Evolutionary conservation across 2,888 invertebrate genomes (phyloP).

Genomic region (Cosmia pyralina): DNA sequence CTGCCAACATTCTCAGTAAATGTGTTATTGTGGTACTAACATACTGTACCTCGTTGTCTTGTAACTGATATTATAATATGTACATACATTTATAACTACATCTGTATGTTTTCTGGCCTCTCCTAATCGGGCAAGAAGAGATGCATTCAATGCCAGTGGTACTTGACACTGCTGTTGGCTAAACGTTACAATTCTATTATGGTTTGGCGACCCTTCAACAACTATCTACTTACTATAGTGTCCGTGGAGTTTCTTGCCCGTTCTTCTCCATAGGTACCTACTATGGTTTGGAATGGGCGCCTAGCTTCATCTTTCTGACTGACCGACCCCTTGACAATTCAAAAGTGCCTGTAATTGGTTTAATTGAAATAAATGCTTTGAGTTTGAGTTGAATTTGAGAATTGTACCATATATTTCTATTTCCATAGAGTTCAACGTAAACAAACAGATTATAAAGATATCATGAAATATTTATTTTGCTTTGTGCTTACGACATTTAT

Average conservation of each 20-base stretch:
- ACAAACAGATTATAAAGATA: too few species aligned
- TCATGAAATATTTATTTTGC: not conserved
- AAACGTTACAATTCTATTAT: not conserved
- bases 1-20: slow-evolving; percentile 55
- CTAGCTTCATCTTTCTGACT: too few species aligned
- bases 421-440: too few species aligned
- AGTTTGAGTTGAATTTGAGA: too few species aligned
- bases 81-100: not conserved
- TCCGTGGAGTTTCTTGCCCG: too few species aligned
- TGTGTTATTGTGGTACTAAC: slow-evolving; percentile 47
- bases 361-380: too few species aligned
- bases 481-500: not conserved
- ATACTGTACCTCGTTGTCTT: slow-evolving; percentile 16
- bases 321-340: too few species aligned
- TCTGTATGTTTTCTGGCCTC: not conserved
- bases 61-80: slow-evolving; percentile 22
- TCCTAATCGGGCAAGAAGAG: slow-evolving; percentile 4
- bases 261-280: too few species aligned
- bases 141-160: slow-evolving; percentile 18
- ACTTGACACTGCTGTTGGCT: not conserved
- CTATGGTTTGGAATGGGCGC: too few species aligned
- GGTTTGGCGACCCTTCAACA: not conserved
- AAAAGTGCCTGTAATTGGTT: too few species aligned
- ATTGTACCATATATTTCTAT: not conserved
- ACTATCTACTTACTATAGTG: not conserved